Evolutionary conservation across 2,113 vertebrate species (phyloP), one percentile per base, ranked within the genome.

Genomic region (Andinoacara biseriatus): DNA sequence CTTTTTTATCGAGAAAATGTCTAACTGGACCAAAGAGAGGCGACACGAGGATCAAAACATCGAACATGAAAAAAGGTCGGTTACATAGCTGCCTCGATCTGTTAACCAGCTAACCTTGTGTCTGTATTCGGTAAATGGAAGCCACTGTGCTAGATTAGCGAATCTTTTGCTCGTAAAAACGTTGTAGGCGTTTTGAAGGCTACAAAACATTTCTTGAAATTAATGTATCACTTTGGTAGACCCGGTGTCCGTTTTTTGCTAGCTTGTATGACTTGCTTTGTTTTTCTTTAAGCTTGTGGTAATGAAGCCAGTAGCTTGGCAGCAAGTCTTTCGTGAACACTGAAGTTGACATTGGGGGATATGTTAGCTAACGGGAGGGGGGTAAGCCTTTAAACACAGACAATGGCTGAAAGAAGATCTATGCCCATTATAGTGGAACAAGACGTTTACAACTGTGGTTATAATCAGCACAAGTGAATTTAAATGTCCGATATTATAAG

Each of bases 1-100:
- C 5, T 10, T 5, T 14, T 5, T 5, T 29, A 4, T 2, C 0
- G 15, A 62, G 10, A 87, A 86, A 4, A 92, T 93, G 90, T 90
- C 90, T 14, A 72, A 90, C 22, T 78, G 26, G 67, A 24, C 54
- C 26, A 58, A 74, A 76, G 58, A 3, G n/a, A 58, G 58, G 57
- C 75, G 56, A 11, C 67, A 40, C 0, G 84, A 78, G 1, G 58
- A 20, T n/a, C 26, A 35, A 31, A 56, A 4, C 43, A 77, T 52
- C 3, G 75, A 77, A 14, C 63, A 40, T 2, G 80, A 75, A 8
- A 52, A 72, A n/a, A 54, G 67, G 67, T 72, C 46, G 7, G 67
- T 72, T 14, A 31, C 65, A 31, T 52, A 14, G 17, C 46, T 29
- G 67, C 24, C 46, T 54, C 26, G 8, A 26, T 31, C 46, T n/a